Conservation (phyloP, 2,888 invertebrate genomes). For the Choristoneura rosaceana region DNA sequence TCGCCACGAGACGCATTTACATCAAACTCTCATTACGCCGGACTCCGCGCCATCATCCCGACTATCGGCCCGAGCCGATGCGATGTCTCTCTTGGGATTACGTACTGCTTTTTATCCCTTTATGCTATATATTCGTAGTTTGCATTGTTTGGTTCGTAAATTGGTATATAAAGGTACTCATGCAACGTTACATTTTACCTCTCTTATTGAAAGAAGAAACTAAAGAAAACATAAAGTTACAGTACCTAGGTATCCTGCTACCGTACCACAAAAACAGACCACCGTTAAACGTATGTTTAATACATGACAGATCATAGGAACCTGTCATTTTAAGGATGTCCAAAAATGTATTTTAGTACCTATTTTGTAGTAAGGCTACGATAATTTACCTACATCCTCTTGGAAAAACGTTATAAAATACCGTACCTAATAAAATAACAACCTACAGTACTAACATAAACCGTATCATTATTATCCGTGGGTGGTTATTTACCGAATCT, state of each 20-base stretch:
- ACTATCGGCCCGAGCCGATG: slow-evolving; percentile 47
- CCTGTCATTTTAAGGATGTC: no score
- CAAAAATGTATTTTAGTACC: no score
- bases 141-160: not conserved
- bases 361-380: no score
- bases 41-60: slow-evolving; percentile 59
- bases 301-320: no score
- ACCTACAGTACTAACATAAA: slow-evolving; percentile 4
- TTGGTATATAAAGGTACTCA: not conserved
- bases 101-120: slow-evolving; percentile 44
- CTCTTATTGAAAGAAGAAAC: not conserved
- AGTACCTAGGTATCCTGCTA: not conserved
- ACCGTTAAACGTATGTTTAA: no score
- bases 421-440: not conserved
- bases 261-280: not conserved
- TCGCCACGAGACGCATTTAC: slow-evolving; percentile 66
- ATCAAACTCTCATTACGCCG: slow-evolving; percentile 74
- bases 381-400: not conserved
- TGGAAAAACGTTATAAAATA: not conserved
- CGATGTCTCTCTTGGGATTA: slow-evolving; percentile 55
- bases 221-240: not conserved
- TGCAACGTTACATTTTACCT: not conserved
- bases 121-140: slow-evolving; percentile 38
- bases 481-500: slow-evolving; percentile 26
- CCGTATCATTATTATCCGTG: slow-evolving; percentile 17